These are phyloP conservation scores for Coregonus clupeaformis DNA, from an alignment of 2,113 vertebrate species.

Conservation along the genomic window DNA sequence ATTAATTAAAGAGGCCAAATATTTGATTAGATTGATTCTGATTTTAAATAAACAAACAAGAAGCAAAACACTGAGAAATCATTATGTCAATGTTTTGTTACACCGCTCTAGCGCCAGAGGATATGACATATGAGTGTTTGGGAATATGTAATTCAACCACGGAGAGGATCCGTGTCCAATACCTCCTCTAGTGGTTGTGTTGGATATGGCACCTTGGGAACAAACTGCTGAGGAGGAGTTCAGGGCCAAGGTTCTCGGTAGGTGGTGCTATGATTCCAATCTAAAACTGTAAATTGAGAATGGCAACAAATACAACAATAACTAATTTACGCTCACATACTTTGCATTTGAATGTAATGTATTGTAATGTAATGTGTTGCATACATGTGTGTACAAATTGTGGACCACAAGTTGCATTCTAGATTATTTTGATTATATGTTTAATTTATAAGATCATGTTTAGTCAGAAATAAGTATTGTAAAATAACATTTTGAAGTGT, in stretches of 20 bases:
- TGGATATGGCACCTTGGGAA: neutral
- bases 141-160: too few species aligned
- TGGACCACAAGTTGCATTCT: too few species aligned
- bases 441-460: too few species aligned
- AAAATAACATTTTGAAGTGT: too few species aligned
- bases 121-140: neutral
- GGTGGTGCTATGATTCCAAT: neutral
- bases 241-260: neutral
- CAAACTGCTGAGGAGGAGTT: neutral
- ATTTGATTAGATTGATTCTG: too few species aligned
- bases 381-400: too few species aligned
- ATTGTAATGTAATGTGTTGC: neutral
- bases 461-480: too few species aligned
- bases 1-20: too few species aligned
- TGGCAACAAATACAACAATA: neutral
- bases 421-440: neutral
- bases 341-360: neutral
- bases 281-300: neutral
- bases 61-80: too few species aligned
- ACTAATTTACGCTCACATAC: neutral
- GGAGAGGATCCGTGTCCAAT: conserved; percentile 11
- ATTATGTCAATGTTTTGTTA: too few species aligned
- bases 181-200: conserved; percentile 54
- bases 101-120: too few species aligned
- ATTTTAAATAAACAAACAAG: too few species aligned